Percentiles rank a stretch among this genome's conserved stretches.
Evolutionary conservation across 1,140 invertebrate genomes (phyloP).

Genomic region (Sinella curviseta): DNA sequence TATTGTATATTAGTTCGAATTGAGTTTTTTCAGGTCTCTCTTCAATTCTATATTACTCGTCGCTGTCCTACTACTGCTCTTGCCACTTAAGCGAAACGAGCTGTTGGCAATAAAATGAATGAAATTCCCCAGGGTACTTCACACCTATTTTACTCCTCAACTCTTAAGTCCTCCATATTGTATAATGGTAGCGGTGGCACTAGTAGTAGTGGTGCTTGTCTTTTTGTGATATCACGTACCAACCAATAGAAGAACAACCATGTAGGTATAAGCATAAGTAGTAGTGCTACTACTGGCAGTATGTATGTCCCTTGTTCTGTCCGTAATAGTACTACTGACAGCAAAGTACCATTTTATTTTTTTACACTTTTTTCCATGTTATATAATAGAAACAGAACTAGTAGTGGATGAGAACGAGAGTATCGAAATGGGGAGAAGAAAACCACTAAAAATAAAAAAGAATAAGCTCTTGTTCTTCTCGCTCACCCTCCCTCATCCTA

Average conservation of each 20-base stretch:
- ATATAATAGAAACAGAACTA: no score
- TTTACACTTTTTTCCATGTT: background rate
- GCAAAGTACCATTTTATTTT: background rate
- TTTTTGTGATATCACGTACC: background rate
- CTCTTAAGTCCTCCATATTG: background rate
- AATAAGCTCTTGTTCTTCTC: background rate
- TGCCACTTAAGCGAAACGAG: constrained; percentile 28
- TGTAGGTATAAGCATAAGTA: no score
- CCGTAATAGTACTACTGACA: background rate
- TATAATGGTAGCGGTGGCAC: no score
- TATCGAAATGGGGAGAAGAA: background rate
- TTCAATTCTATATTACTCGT: no score
- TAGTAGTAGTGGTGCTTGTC: no score
- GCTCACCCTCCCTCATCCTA: background rate
- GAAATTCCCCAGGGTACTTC: constrained; percentile 21
- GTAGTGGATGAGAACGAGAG: background rate
- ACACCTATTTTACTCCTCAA: constrained; percentile 29
- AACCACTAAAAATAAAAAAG: background rate
- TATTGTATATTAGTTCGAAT: background rate
- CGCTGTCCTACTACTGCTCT: background rate
- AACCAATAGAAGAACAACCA: no score
- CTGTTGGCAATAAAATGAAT: constrained; percentile 32
- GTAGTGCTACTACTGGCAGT: no score
- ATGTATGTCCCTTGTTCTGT: background rate
- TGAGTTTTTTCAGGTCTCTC: background rate